Percentiles rank a stretch among this genome's conserved stretches.
Conservation (phyloP, 2,797 vertebrate genomes). For the Nasua narica region DNA sequence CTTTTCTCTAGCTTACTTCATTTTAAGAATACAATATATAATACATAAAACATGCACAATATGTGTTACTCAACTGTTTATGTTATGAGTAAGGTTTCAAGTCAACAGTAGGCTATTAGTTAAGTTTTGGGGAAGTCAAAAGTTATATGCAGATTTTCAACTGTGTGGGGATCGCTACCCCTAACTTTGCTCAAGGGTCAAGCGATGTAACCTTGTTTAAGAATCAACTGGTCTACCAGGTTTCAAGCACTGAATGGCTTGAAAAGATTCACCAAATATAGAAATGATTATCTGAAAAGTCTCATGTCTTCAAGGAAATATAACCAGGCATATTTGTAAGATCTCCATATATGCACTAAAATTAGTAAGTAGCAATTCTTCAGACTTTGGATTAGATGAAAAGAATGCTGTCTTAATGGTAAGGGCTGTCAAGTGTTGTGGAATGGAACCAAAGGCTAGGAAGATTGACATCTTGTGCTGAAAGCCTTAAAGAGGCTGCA, state of each 20-base stretch:
- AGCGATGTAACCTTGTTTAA: not conserved
- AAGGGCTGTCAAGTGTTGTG: not conserved
- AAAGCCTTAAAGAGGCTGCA: not conserved
- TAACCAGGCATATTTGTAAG: not conserved
- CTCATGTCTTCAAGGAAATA: not conserved
- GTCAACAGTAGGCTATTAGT: not conserved
- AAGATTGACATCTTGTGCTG: not conserved
- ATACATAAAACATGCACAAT: not conserved
- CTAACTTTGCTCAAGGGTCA: not conserved
- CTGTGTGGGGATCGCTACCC: not conserved
- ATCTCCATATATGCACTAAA: not conserved
- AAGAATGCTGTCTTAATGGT: not conserved
- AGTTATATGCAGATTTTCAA: not conserved
- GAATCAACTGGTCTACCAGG: not conserved
- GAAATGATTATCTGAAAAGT: not conserved
- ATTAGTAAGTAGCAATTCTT: not conserved
- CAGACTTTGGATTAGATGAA: not conserved
- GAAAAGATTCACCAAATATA: not conserved
- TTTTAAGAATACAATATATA: not conserved
- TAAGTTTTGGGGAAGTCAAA: not conserved
- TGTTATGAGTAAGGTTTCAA: not conserved
- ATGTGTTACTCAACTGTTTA: not conserved
- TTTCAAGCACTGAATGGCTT: not conserved
- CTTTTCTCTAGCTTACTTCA: not conserved
- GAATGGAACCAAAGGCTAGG: not conserved